These are phyloP conservation scores for Psittacula echo DNA, from an alignment of 2,797 vertebrate genomes.

Conservation along the genomic window DNA sequence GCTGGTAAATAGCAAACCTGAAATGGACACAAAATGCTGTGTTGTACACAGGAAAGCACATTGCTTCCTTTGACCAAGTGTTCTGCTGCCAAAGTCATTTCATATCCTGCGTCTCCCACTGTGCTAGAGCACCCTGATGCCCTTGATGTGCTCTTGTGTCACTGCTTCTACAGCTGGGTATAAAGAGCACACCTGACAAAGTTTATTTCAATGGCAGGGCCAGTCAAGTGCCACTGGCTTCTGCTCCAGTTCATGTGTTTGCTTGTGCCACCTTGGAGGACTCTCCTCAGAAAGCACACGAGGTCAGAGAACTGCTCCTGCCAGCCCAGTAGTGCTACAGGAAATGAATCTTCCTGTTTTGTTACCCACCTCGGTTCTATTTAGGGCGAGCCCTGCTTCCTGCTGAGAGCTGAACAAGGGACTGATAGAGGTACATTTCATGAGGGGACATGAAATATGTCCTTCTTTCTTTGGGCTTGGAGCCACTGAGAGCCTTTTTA, in stretches of 20 bases:
- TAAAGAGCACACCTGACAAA: background rate
- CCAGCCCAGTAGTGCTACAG: background rate
- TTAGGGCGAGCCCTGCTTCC: conserved; percentile 38
- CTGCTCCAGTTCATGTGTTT: background rate
- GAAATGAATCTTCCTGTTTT: conserved; percentile 66
- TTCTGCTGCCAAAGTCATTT: background rate
- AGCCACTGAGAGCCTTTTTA: background rate
- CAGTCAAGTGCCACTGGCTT: background rate
- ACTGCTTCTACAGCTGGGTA: background rate
- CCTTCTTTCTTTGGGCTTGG: background rate
- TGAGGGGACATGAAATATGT: background rate
- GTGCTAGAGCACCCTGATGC: background rate
- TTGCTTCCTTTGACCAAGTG: background rate
- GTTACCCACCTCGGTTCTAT: conserved; percentile 18
- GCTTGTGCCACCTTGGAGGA: background rate
- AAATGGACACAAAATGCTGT: background rate
- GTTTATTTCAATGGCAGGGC: background rate
- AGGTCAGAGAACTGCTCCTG: background rate
- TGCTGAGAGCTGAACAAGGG: conserved; percentile 13
- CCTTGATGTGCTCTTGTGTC: background rate
- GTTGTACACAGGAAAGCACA: background rate
- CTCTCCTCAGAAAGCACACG: background rate
- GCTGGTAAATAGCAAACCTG: conserved; percentile 4
- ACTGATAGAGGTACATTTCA: background rate
- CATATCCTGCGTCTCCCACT: background rate